Evolutionary conservation across 2,888 invertebrate species (phyloP), one percentile per base, ranked within the genome.

Genomic region (Amphipoea lucens): DNA sequence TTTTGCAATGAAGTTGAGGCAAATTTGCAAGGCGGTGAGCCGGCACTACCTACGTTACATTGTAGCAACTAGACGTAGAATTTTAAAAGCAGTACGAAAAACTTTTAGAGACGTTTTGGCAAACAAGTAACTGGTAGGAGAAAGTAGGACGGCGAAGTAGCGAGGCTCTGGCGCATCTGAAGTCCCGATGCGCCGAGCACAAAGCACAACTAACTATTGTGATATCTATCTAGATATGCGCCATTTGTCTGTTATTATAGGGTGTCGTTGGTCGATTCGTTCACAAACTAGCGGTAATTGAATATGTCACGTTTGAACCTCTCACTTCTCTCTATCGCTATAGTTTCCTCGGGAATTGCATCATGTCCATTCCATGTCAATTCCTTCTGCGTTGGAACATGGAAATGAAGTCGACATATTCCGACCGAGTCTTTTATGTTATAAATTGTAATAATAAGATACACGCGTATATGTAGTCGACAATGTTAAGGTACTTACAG

Each of bases 31-130:
- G 79, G 84, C 82, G 87, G 83, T 85, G 82, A 85, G 75, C 70
- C 74, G 82, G 78, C 82, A 81, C 70, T 87, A 66, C 70, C 66
- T 83, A 86, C 85, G 79, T 85, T 85, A 85, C 88, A 87, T 82
- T 84, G 84, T 88, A 78, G 81, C 57, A 83, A 82, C 87, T 81
- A 87, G 87, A 76, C 80, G 83, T 72, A 86, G 84, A 83, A 87
- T 79, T 89, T 89, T 88, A 81, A 84, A 89, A 85, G 81, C 82
- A 85, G 83, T 60, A 87, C 75, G 89, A 86, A 90, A 90, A 91
- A 91, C 84, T 92, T 92, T 89, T 72, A 78, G 81, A 88, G 88
- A 88, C 84, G 87, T 91, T 92, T 92, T 92, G 92, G 92, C 92
- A 91, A 91, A 92, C 91, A 90, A 90, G 88, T 87, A 90, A 88